Evolutionary conservation across 2,888 invertebrate genomes (phyloP), one percentile per base, ranked within the genome.

Genomic region (Nomada lathburiana): DNA sequence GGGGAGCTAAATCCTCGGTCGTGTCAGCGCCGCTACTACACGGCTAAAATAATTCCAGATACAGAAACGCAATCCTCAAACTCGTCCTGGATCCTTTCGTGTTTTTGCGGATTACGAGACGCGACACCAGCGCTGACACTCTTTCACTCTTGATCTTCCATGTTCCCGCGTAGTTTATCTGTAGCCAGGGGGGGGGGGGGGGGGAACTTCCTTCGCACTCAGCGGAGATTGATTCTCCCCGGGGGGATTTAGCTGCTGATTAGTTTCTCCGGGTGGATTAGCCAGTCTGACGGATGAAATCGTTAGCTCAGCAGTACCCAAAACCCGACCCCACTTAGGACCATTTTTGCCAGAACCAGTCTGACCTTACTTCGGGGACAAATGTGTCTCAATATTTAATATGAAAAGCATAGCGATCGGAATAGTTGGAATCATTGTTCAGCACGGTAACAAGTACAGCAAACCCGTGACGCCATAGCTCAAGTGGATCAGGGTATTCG

Each of bases 1-100:
- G 76, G 82, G 73, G 68, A 76, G 29, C 78, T 85, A 87, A 86
- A 86, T 86, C 86, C 87, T 78, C 80, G 80, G 76, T 83, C 80
- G 76, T 87, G 80, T 86, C 86, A 87, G 82, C 85, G 78, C 60
- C 36, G 1, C 53, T 76, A 57, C 73, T 23, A 1, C 63, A 64
- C 74, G 55, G 71, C 59, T 87, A 80, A 85, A 86, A 86, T 85
- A 87, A 86, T 86, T 87, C 71, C 64, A 53, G 74, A 67, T 74
- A 73, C 65, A 42, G 68, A 62, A 78, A 80, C 59, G 63, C 57
- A 44, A 44, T 55, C 44, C 36, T 57, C 59, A n/a, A 60, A 18
- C 53, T 59, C 10, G 44, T 29, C 16, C 18, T 4, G 53, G 76
- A 74, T 53, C 74, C 53, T n/a, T 52, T 60, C 72, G 67, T 65